Conservation (phyloP, 2,797 vertebrate species). For the Trachops cirrhosus region DNA sequence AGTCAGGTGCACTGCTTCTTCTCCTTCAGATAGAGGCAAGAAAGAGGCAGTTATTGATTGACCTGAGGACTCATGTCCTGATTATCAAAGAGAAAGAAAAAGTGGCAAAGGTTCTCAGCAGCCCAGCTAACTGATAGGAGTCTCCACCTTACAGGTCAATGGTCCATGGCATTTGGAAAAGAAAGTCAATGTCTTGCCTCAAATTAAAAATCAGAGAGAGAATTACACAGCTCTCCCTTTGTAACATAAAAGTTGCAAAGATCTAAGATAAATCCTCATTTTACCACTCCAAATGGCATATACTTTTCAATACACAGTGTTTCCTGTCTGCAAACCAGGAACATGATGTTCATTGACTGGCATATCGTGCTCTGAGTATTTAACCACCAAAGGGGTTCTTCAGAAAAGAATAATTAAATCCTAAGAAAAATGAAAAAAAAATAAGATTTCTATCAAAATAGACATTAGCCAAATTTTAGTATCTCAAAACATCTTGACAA, state of each 20-base stretch:
- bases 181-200: background rate
- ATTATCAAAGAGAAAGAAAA: background rate
- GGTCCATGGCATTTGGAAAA: background rate
- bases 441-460: background rate
- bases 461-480: background rate
- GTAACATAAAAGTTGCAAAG: background rate
- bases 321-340: background rate
- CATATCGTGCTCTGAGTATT: background rate
- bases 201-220: conserved; percentile 15
- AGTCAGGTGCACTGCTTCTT: background rate
- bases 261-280: background rate
- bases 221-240: background rate
- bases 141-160: background rate
- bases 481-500: background rate
- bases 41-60: background rate
- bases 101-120: background rate
- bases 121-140: background rate
- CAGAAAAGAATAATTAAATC: conserved; percentile 4
- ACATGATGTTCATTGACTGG: background rate
- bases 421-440: background rate
- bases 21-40: background rate
- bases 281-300: background rate
- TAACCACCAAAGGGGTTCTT: background rate
- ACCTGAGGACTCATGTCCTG: background rate
- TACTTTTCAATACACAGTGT: background rate